Conservation (phyloP, 92 coral and sea anemone genomes). For the Hydrozoanthus gracilis region DNA sequence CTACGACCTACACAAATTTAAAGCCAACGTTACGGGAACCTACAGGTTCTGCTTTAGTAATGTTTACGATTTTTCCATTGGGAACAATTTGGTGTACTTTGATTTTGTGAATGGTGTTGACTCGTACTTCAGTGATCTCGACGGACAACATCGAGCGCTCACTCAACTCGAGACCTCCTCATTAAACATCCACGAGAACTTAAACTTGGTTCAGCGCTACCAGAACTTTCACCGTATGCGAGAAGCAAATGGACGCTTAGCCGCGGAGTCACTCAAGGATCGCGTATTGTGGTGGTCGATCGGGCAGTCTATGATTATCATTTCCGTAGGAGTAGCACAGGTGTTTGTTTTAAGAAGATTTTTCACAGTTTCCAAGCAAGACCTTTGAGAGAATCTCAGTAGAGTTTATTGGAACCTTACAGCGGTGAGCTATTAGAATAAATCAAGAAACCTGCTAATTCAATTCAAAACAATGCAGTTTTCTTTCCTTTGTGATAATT, state of each 20-base stretch:
- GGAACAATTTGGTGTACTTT: conserved; percentile 94
- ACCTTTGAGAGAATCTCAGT: conserved; percentile 49
- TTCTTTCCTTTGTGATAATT: background rate
- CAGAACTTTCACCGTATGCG: conserved; percentile 94
- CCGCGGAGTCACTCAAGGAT: conserved; percentile 78
- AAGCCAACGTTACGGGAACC: conserved; percentile 72
- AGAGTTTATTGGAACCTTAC: too few species aligned
- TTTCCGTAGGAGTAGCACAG: conserved; percentile 80
- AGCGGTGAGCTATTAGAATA: background rate
- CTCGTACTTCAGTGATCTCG: conserved; percentile 56
- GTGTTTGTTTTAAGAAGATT: conserved; percentile 87
- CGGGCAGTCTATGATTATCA: conserved; percentile 82
- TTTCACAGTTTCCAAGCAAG: conserved; percentile 85
- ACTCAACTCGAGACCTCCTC: conserved; percentile 91
- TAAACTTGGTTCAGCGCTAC: conserved; percentile 86
- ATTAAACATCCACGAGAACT: conserved; percentile 82
- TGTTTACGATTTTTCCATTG: conserved; percentile 92
- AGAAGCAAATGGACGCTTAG: conserved; percentile 95
- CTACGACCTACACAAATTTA: conserved; percentile 91
- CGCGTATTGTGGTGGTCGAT: conserved; percentile 98
- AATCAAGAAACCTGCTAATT: background rate
- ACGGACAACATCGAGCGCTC: conserved; percentile 73
- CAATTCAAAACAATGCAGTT: background rate
- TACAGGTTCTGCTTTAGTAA: conserved; percentile 96
- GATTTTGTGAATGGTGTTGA: conserved; percentile 89